Evolutionary conservation across 2,797 vertebrate species (phyloP).

Genomic region (Meda fulgida): DNA sequence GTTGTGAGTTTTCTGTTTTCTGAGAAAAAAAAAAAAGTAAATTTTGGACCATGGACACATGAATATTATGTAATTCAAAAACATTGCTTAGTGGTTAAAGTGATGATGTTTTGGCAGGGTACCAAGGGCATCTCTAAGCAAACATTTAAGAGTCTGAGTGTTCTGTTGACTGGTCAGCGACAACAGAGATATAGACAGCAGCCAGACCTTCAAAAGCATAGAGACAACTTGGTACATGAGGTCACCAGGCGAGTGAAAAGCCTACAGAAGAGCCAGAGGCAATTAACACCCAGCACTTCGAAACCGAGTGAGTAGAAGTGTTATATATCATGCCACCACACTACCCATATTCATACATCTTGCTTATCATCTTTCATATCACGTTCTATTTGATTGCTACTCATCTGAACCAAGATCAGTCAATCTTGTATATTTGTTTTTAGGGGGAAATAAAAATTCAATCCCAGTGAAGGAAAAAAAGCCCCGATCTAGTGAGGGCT

Average conservation of each 20-base stretch:
- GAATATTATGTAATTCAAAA: not conserved
- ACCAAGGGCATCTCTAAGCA: constrained; percentile 68
- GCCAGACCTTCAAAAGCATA: constrained; percentile 63
- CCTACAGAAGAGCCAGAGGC: constrained; percentile 41
- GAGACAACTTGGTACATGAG: constrained; percentile 58
- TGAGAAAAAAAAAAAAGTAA: not conserved
- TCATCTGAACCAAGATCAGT: constrained; percentile 22
- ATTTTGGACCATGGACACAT: not conserved
- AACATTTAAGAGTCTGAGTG: constrained; percentile 64
- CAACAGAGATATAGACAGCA: constrained; percentile 66
- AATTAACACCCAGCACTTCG: constrained; percentile 10
- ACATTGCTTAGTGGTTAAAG: not conserved
- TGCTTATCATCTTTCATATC: not conserved
- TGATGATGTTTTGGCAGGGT: constrained; percentile 59
- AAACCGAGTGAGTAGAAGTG: constrained; percentile 33
- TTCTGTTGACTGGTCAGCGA: constrained; percentile 63
- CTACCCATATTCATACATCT: not conserved
- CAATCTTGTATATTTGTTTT: constrained; percentile 46
- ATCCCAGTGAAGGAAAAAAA: constrained; percentile 48
- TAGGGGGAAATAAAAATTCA: constrained; percentile 61
- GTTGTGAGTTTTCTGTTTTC: no score
- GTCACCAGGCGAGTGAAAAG: constrained; percentile 58
- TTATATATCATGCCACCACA: constrained; percentile 16
- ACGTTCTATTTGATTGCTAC: constrained; percentile 5
- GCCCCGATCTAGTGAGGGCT: constrained; percentile 26